A percentile compares a stretch with the other conserved stretches of the same genome.
These are phyloP conservation scores for Myripristis jacobus DNA, from an alignment of 2,797 vertebrate genomes.

Conservation along the genomic window DNA sequence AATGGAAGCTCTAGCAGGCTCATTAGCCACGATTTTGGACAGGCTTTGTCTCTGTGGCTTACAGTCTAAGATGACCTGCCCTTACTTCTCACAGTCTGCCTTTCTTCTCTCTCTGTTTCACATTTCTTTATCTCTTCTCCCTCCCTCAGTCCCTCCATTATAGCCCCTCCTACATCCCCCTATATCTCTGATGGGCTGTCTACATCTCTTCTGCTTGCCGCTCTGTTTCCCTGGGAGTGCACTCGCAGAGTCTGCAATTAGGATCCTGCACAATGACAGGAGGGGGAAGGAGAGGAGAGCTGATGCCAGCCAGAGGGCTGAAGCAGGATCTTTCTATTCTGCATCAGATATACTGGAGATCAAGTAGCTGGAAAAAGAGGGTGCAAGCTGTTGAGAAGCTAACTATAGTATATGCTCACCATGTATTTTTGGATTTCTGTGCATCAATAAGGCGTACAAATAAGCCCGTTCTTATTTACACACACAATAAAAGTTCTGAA, in stretches of 20 bases:
- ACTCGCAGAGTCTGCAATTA: slow-evolving; percentile 51
- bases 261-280: slow-evolving; percentile 44
- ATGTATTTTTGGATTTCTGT: not conserved
- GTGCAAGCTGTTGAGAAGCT: not conserved
- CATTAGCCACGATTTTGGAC: slow-evolving; percentile 51
- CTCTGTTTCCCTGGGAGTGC: slow-evolving; percentile 26
- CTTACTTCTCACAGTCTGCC: slow-evolving; percentile 10
- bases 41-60: slow-evolving; percentile 28
- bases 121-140: slow-evolving; percentile 11
- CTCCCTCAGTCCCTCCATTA: slow-evolving; percentile 3
- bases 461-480: not conserved
- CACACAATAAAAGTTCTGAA: not conserved
- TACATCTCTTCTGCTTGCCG: slow-evolving; percentile 17
- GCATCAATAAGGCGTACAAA: not conserved
- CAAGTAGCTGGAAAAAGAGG: slow-evolving; percentile 16
- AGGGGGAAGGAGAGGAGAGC: slow-evolving; percentile 17
- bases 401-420: not conserved
- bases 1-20: slow-evolving; percentile 27
- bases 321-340: slow-evolving; percentile 8
- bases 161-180: not conserved
- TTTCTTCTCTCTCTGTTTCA: slow-evolving; percentile 31
- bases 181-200: slow-evolving; percentile 50
- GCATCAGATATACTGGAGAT: slow-evolving; percentile 22
- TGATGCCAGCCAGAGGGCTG: slow-evolving; percentile 23
- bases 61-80: slow-evolving; percentile 41